phyloP scores from a whole-genome alignment of 2,113 vertebrate genomes.

The Arenaria interpres region DNA sequence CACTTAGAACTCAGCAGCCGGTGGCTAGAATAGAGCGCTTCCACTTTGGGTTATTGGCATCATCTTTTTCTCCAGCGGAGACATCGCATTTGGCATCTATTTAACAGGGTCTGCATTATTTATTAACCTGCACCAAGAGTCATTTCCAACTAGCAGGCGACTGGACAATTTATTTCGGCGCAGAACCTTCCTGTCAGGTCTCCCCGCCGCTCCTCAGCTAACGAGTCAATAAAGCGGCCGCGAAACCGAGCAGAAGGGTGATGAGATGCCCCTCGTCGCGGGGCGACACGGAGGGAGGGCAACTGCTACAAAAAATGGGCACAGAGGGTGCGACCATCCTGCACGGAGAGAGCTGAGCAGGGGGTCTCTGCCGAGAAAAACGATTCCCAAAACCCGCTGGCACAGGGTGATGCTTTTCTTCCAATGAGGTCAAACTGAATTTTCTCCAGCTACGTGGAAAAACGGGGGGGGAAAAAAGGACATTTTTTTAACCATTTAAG shows the following conservation, averaged over 20 bases:
- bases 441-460: neutral
- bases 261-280: rapidly evolving
- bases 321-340: rapidly evolving
- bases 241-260: neutral
- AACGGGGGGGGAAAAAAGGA: neutral
- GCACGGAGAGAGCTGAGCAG: rapidly evolving
- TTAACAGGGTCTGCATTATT: conserved; percentile 61
- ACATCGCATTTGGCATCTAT: neutral
- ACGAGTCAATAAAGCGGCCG: neutral
- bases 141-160: conserved; percentile 1
- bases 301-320: rapidly evolving
- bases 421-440: neutral
- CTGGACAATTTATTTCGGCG: neutral
- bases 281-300: neutral
- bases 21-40: neutral
- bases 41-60: neutral
- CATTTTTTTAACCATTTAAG: neutral
- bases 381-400: neutral
- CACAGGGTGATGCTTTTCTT: neutral
- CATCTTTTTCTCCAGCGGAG: neutral
- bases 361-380: neutral
- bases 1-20: conserved; percentile 45
- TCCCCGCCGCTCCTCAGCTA: neutral
- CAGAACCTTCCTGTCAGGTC: neutral
- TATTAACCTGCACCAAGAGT: conserved; percentile 55